phyloP scores from a whole-genome alignment of 1,140 invertebrate genomes.

The Theocolax elegans region DNA sequence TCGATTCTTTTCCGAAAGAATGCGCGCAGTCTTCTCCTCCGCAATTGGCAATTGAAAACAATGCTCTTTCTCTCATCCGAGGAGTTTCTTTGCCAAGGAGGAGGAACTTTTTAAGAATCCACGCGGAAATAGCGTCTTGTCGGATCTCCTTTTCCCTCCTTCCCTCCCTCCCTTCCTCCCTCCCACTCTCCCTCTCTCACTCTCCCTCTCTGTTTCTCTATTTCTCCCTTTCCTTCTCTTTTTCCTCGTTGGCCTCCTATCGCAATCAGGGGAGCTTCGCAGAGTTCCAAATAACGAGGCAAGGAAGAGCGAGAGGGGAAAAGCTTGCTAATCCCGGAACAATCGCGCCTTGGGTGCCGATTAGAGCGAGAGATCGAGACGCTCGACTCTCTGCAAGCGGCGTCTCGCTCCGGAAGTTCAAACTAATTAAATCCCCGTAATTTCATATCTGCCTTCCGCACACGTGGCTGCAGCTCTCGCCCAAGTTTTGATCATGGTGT shows the following conservation, averaged over 20 bases:
- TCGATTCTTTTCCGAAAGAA: conserved; percentile 20
- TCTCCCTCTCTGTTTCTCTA: too few relatives aligned
- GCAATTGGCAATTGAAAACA: conserved; percentile 38
- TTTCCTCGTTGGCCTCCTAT: background rate
- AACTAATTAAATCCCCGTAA: conserved; percentile 63
- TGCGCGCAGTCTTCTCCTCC: background rate
- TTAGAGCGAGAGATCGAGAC: conserved; percentile 49
- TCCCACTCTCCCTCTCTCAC: too few relatives aligned
- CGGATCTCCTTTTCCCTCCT: background rate
- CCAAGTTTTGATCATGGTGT: background rate
- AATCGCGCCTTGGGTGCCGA: conserved; percentile 57
- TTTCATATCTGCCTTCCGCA: conserved; percentile 54
- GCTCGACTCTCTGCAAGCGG: conserved; percentile 37
- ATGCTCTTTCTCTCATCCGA: background rate
- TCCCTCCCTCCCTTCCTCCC: too few relatives aligned
- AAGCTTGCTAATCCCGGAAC: conserved; percentile 57
- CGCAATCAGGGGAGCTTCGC: background rate
- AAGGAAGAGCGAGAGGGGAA: conserved; percentile 31
- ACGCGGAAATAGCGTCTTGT: conserved; percentile 32
- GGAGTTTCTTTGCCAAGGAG: conserved; percentile 24
- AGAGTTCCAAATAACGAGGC: conserved; percentile 60
- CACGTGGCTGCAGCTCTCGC: conserved; percentile 48
- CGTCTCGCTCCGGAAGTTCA: conserved; percentile 50
- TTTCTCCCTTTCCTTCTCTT: background rate
- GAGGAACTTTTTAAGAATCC: conserved; percentile 37